A percentile compares a stretch with the other conserved stretches of the same genome.
Conservation (phyloP, 1,140 invertebrate species). For the Phenacoccus solenopsis region DNA sequence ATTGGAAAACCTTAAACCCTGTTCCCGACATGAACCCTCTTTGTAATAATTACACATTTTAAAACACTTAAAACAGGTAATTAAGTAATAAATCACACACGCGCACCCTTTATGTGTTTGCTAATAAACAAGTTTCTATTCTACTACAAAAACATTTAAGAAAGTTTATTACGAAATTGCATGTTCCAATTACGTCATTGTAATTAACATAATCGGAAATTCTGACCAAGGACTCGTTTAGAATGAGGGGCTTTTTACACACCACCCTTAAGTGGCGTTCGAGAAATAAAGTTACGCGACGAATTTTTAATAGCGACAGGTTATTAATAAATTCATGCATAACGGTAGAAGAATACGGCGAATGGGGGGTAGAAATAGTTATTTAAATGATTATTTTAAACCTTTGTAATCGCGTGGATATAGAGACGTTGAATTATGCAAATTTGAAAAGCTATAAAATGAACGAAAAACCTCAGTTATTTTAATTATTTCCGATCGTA, state of each 20-base stretch:
- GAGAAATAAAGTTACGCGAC: neutral
- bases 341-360: neutral
- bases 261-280: neutral
- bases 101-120: neutral
- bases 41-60: neutral
- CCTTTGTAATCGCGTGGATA: neutral
- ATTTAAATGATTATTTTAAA: neutral
- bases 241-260: neutral
- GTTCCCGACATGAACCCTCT: neutral
- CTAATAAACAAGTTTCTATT: neutral
- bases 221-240: neutral
- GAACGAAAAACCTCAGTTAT: neutral
- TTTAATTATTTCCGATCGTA: neutral
- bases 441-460: neutral
- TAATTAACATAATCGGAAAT: conserved; percentile 13
- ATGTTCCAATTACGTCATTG: conserved; percentile 3
- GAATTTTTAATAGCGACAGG: neutral
- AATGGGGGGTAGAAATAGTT: neutral
- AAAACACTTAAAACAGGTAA: neutral
- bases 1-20: neutral
- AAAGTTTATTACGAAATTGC: conserved; percentile 14
- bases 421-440: neutral
- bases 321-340: neutral
- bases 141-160: neutral
- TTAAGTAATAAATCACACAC: neutral